A percentile compares a stretch with the other conserved stretches of the same genome.
Evolutionary conservation across 2,888 invertebrate species (phyloP).

Genomic region (Eupithecia subumbrata): DNA sequence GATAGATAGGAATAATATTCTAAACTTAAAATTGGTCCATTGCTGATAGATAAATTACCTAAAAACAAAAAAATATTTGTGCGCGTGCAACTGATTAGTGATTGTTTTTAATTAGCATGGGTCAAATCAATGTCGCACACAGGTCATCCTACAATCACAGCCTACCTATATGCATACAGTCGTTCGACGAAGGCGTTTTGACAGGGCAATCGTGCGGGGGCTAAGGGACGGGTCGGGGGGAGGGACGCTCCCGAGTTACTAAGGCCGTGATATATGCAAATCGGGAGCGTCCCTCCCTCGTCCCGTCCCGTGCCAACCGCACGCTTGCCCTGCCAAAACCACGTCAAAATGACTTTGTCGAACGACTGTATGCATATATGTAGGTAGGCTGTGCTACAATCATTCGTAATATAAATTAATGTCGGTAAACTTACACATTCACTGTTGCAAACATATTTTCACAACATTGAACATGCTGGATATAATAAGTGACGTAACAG

Average conservation of each 20-base stretch:
- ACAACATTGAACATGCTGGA: constrained; percentile 69
- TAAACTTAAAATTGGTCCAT: background rate
- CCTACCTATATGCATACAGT: too few species aligned
- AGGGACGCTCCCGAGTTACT: too few species aligned
- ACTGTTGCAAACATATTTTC: constrained; percentile 77
- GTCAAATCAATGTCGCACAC: constrained; percentile 22
- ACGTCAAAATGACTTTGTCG: too few species aligned
- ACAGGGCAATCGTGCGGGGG: too few species aligned
- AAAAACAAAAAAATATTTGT: background rate
- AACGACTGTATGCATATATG: too few species aligned
- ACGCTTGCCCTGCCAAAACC: too few species aligned
- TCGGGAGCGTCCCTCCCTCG: too few species aligned
- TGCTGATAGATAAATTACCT: background rate
- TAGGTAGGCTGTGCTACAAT: too few species aligned
- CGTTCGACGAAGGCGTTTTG: too few species aligned
- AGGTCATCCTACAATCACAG: constrained; percentile 20
- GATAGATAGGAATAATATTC: background rate
- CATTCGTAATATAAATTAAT: constrained; percentile 12
- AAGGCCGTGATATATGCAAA: too few species aligned
- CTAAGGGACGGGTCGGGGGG: too few species aligned
- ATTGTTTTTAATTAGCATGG: background rate
- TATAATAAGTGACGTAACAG: constrained; percentile 35
- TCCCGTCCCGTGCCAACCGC: too few species aligned
- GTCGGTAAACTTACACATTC: constrained; percentile 55
- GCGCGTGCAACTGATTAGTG: background rate